Base-by-base conservation (phyloP, 2,888 invertebrate genomes). In the Bimastos eiseni region DNA sequence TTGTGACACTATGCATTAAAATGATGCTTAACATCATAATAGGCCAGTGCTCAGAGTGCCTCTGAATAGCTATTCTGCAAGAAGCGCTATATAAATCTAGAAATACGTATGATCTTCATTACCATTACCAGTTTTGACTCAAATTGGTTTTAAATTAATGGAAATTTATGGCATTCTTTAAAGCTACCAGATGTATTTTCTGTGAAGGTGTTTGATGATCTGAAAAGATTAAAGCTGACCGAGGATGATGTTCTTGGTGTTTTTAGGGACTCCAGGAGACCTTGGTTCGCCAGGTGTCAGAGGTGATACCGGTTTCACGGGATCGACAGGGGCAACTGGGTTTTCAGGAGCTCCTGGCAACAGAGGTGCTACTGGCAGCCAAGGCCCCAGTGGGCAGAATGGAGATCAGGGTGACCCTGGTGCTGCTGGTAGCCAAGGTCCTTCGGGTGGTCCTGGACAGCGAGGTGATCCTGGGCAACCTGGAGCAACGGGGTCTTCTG, bases 311-410 rank as follows among this genome's bases (percentile, higher is more conserved):
- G 91, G 91, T 89, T 38, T 84, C 37, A 17, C 89, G 0, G 91
- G 91, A 33, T 33, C 90, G 17, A 8, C 33, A 38, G 24, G 94
- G 94, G 91, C 91, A n/a, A 91, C 88, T 8, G 92, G 92, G 33
- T 89, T 83, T 38, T 36, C 70, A 90, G 92, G 92, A 88, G 55
- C 44, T 44, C 90, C 44, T 37, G 91, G 91, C 33, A 83, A 37
- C 70, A 37, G 36, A 6, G 91, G 91, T 24, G 30, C 38, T 38
- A 83, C 36, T 36, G 91, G 91, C 21, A 55, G 33, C 21, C 83
- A 91, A 33, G 92, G 92, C 34, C 89, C 70, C 19, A 30, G 41
- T n/a, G 92, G 92, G 33, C 90, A 88, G 24, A 33, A 55, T 33
- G 92, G 92, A 83, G 90, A 90, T 36, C 36, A 83, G 17, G 92